Percentiles rank a stretch among this genome's conserved stretches.
Evolutionary conservation across 1,140 invertebrate species (phyloP).

Genomic region (Solenopsis fugax): DNA sequence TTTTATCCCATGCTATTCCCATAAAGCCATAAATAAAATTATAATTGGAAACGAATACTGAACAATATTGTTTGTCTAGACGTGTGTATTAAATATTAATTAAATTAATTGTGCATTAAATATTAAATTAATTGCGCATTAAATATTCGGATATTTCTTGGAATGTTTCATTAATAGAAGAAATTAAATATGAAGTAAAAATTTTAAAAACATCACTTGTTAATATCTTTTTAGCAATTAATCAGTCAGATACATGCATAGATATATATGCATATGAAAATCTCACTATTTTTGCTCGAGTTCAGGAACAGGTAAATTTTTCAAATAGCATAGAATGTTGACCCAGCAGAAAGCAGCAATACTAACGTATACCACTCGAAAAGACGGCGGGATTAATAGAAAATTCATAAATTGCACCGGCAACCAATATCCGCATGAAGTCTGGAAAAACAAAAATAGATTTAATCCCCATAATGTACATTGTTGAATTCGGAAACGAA

Average conservation of each 20-base stretch:
- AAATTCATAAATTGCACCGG: conserved; percentile 93
- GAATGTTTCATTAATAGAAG: neutral
- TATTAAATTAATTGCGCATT: neutral
- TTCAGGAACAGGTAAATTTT: conserved; percentile 86
- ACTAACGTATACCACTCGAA: conserved; percentile 91
- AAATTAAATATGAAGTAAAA: neutral
- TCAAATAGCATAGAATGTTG: conserved; percentile 92
- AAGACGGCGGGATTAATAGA: conserved; percentile 89
- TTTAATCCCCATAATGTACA: neutral
- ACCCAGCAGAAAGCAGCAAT: conserved; percentile 92
- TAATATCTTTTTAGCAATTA: conserved; percentile 2
- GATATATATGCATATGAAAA: conserved; percentile 1
- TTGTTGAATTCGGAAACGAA: conserved; percentile 72
- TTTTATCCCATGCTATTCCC: neutral
- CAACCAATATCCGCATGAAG: conserved; percentile 93
- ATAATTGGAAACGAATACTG: neutral
- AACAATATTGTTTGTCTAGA: conserved; percentile 23
- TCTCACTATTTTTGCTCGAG: conserved; percentile 33
- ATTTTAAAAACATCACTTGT: neutral
- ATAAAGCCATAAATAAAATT: neutral
- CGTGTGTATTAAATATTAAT: neutral
- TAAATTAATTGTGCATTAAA: neutral
- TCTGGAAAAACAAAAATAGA: conserved; percentile 74
- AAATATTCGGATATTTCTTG: neutral
- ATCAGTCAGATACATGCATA: conserved; percentile 6